A percentile compares a stretch with the other conserved stretches of the same genome.
Conservation (phyloP, 2,797 vertebrate species). For the Oreochromis mossambicus region DNA sequence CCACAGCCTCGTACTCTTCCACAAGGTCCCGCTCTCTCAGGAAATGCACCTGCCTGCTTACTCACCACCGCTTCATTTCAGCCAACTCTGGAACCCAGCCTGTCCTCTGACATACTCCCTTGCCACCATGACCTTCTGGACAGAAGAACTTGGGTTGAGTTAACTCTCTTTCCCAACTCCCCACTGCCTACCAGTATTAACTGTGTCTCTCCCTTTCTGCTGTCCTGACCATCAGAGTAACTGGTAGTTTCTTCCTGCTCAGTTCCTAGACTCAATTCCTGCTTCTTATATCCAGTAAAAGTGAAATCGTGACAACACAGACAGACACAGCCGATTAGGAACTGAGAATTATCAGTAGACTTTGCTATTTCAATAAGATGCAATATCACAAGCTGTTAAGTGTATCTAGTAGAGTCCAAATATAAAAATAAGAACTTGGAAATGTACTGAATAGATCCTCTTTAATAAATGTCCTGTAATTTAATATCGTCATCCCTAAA, state of each 20-base stretch:
- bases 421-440: not conserved
- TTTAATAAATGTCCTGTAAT: not conserved
- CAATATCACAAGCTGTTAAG: not conserved
- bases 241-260: not conserved
- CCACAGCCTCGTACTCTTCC: accelerated
- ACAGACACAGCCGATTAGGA: not conserved
- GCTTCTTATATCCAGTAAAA: not conserved
- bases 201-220: not conserved
- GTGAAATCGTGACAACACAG: not conserved
- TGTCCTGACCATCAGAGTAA: not conserved
- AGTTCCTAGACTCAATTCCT: not conserved
- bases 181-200: not conserved
- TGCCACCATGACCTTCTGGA: not conserved
- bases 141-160: not conserved
- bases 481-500: not conserved
- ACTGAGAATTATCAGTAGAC: not conserved
- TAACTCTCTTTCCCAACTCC: not conserved
- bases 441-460: not conserved
- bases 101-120: not conserved
- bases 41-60: not conserved
- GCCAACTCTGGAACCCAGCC: not conserved
- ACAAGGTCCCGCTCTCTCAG: not conserved
- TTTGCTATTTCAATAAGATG: not conserved
- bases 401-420: not conserved
- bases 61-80: not conserved